These are phyloP conservation scores for Neodiprion pinetum DNA, from an alignment of 1,140 invertebrate species.

Conservation along the genomic window DNA sequence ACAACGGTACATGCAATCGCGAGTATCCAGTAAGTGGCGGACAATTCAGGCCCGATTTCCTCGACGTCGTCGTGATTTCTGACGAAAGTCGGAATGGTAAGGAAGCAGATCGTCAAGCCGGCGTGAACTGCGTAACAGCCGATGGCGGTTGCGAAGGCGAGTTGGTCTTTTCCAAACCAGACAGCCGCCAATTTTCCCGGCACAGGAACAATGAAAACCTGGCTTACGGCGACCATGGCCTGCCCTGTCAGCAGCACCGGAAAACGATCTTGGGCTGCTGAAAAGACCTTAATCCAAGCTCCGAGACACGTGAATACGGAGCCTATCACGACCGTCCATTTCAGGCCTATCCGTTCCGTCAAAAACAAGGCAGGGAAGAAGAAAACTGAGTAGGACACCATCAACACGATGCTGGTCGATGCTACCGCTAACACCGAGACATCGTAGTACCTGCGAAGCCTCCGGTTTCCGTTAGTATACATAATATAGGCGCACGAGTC, in stretches of 20 bases:
- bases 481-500: too few species aligned
- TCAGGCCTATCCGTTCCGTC: constrained; percentile 61
- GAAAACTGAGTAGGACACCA: constrained; percentile 71
- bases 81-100: constrained; percentile 53
- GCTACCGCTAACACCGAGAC: constrained; percentile 63
- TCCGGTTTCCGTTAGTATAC: too few species aligned
- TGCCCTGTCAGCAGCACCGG: constrained; percentile 70
- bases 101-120: constrained; percentile 48
- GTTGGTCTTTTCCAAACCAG: constrained; percentile 73
- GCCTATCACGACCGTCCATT: constrained; percentile 44
- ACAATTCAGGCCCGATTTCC: constrained; percentile 49
- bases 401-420: constrained; percentile 73
- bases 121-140: constrained; percentile 83
- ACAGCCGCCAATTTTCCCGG: constrained; percentile 73
- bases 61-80: constrained; percentile 49
- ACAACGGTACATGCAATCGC: constrained; percentile 27
- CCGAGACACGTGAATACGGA: constrained; percentile 59
- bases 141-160: constrained; percentile 76
- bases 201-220: constrained; percentile 70
- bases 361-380: constrained; percentile 72
- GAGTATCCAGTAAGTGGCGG: constrained; percentile 55
- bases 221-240: constrained; percentile 69
- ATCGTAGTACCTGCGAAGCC: constrained; percentile 49
- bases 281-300: constrained; percentile 73
- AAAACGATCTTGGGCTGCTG: constrained; percentile 64